Evolutionary conservation across 2,113 vertebrate genomes (phyloP), one percentile per base, ranked within the genome.

Genomic region (Cyphomyrus plagiostoma): DNA sequence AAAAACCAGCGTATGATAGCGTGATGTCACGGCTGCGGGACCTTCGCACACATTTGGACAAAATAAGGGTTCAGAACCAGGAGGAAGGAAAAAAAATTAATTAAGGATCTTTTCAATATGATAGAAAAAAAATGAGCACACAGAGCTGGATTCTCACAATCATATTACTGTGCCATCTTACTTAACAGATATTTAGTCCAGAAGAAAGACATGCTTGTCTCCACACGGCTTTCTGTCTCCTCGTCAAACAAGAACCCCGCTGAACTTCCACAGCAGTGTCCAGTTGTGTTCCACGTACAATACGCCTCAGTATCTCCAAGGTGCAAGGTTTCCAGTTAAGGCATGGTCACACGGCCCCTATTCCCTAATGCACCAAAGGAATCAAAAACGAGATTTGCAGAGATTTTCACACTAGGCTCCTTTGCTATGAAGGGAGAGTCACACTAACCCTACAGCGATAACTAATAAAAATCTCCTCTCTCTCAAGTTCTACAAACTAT

Each of bases 31-130:
- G 3, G 74, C 35, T 19, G 74, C 7, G 35, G 74, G 35, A n/a
- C 35, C 30, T 21, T 80, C 35, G 6, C 15, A 80, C 30, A 80
- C 80, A 46, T n/a, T 23, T 21, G 19, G 39, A 84, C 45, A 86
- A 48, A 86, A 49, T n/a, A 46, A 23, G 21, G 42, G 42, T 46
- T 84, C 15, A 84, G 42, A 49, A 49, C 19, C 1, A 0, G 39
- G 17, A 23, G 45, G 45, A 42, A 21, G 42, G 80, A 42, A 17
- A 23, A 35, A 48, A 45, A 49, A n/a, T 10, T 11, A 49, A 19
- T n/a, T n/a, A 85, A 85, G 46, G 46, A 85, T n/a, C 21, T 49
- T 85, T 48, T 85, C 83, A 86, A 86, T 86, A 48, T 9, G 45
- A 49, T 23, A 26, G 7, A 48, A 3, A 85, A 85, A 42, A 45